phyloP scores from a whole-genome alignment of 2,888 invertebrate species.

The Craniophora ligustri region DNA sequence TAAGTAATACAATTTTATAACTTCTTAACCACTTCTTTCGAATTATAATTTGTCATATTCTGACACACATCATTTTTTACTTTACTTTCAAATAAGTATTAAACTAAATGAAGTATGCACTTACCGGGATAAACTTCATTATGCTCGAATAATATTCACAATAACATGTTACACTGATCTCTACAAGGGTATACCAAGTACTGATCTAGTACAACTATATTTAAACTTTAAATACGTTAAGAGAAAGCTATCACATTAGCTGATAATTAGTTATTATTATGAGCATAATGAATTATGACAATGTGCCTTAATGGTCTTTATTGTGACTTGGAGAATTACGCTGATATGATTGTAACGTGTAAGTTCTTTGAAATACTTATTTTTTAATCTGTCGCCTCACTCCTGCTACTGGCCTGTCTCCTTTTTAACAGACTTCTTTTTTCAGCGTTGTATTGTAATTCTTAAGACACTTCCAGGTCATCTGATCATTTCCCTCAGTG shows the following conservation, averaged over 20 bases:
- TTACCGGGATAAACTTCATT: slow-evolving; percentile 41
- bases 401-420: too few species aligned
- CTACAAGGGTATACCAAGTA: slow-evolving; percentile 20
- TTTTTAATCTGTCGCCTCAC: background rate
- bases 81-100: background rate
- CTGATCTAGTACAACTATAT: slow-evolving; percentile 30
- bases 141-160: slow-evolving; percentile 8
- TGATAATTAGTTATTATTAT: slow-evolving; percentile 20
- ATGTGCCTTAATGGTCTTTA: slow-evolving; percentile 9
- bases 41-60: too few species aligned
- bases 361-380: background rate
- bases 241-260: slow-evolving; percentile 36
- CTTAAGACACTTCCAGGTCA: too few species aligned
- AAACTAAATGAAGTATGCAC: slow-evolving; percentile 7
- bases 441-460: too few species aligned
- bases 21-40: too few species aligned
- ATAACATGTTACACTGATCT: slow-evolving; percentile 6
- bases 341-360: background rate
- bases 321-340: background rate
- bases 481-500: too few species aligned
- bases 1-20: too few species aligned
- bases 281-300: slow-evolving; percentile 24
- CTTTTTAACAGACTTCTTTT: too few species aligned
- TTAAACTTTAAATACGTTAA: slow-evolving; percentile 34
- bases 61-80: background rate